These are phyloP conservation scores for Stylophora pistillata DNA, from an alignment of 64 coral and sea anemone genomes.

Conservation along the genomic window DNA sequence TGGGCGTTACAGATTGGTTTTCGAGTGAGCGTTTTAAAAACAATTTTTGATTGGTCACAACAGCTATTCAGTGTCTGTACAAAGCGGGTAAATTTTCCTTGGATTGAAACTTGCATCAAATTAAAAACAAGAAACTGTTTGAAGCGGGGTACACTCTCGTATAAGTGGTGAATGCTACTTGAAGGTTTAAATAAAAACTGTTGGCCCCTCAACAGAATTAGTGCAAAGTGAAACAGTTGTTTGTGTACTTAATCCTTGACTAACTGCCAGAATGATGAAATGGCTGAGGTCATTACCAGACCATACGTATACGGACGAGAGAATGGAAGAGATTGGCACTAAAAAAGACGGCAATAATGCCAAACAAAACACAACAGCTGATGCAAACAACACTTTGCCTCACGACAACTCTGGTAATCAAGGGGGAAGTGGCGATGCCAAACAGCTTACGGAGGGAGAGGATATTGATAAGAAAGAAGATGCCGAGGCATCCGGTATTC, in stretches of 20 bases:
- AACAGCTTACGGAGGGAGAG: background rate
- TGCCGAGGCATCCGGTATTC: background rate
- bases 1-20: too few species aligned
- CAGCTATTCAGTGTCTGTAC: too few species aligned
- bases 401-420: background rate
- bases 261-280: conserved; percentile 49
- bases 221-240: background rate
- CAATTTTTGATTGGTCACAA: too few species aligned
- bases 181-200: too few species aligned
- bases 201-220: background rate
- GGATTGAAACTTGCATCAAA: too few species aligned
- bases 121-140: too few species aligned
- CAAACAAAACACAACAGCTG: background rate
- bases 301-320: conserved; percentile 51
- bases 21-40: too few species aligned
- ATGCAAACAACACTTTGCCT: background rate
- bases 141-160: too few species aligned
- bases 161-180: too few species aligned
- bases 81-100: too few species aligned
- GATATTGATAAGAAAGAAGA: background rate
- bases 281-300: conserved; percentile 48
- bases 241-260: background rate
- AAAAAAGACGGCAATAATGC: background rate
- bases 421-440: conserved; percentile 1
- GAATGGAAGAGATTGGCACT: conserved; percentile 51